Percentiles rank a stretch among this genome's conserved stretches.
phyloP scores from a whole-genome alignment of 2,113 vertebrate genomes.

The Ellobius talpinus region DNA sequence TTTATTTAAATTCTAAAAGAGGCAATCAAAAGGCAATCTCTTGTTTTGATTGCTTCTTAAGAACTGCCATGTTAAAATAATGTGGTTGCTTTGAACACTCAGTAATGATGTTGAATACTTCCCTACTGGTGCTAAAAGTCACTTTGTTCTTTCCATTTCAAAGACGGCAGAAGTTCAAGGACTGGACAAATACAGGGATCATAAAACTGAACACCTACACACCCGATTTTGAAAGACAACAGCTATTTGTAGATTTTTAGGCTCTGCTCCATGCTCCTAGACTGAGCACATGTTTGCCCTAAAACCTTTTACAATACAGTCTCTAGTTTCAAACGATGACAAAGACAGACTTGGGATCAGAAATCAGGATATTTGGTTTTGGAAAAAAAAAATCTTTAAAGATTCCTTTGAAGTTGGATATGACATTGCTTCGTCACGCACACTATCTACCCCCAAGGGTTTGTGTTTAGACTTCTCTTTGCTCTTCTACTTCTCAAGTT shows the following conservation, averaged over 20 bases:
- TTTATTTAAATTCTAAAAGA: constrained; percentile 51
- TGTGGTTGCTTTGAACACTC: constrained; percentile 35
- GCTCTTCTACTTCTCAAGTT: constrained; percentile 55
- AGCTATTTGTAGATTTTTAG: constrained; percentile 65
- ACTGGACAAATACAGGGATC: background rate
- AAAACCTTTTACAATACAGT: constrained; percentile 75
- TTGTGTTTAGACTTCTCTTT: constrained; percentile 63
- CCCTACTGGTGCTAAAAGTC: background rate
- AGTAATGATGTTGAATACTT: constrained; percentile 57
- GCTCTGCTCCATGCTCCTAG: constrained; percentile 56
- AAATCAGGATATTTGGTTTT: constrained; percentile 71
- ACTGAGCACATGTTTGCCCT: constrained; percentile 71
- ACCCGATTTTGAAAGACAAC: constrained; percentile 49
- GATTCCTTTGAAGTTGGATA: constrained; percentile 63
- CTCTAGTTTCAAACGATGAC: constrained; percentile 77
- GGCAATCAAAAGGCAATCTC: constrained; percentile 21
- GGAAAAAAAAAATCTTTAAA: constrained; percentile 53
- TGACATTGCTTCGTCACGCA: constrained; percentile 58
- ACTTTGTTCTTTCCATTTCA: constrained; percentile 37
- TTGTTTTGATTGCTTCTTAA: constrained; percentile 47
- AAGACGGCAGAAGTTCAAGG: constrained; percentile 27
- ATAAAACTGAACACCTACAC: constrained; percentile 39
- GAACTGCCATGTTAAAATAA: constrained; percentile 57
- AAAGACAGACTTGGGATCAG: constrained; percentile 77
- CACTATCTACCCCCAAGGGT: constrained; percentile 25